Base-by-base conservation (phyloP, 2,888 invertebrate species). In the Drosophila neotestacea region DNA sequence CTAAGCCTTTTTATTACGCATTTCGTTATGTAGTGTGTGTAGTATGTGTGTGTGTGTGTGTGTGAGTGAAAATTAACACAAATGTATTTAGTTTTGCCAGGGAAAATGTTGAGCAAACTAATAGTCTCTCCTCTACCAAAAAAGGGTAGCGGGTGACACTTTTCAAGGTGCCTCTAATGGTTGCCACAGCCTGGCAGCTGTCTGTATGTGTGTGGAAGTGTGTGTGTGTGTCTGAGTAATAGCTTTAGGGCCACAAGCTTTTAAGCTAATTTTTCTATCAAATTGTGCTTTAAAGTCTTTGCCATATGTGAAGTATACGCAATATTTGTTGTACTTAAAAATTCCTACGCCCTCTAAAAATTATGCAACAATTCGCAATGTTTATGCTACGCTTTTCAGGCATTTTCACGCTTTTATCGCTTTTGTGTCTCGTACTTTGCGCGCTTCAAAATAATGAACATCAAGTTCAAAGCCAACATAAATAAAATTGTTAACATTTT, bases 401-500 rank as follows among this genome's bases (percentile, higher is more conserved):
- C 46, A 7, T 42, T 52, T 67, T 27, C 48, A 50, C 22, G 59
- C 30, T 61, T 60, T 56, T 56, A 4, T 54, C 51, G 27, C 50
- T 27, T 73, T 60, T 27, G 48, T 46, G 41, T 56, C 22, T 34
- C 52, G 61, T 58, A 52, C 65, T 59, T 65, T 64, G 64, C 62
- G 48, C 64, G 60, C 38, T 46, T 46, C 78, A 50, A 85, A 86
- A 85, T 85, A 85, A 88, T 88, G 85, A 81, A 76, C 68, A 69
- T 79, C 36, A 81, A 85, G 85, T 86, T 86, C 89, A 86, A 86
- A 88, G 85, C 81, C 81, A 86, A 88, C 81, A 88, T 78, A 86
- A 86, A 86, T 86, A 88, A 86, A 86, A 88, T 88, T 86, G 89
- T 86, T 88, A 88, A 77, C 85, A 86, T 86, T 87, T 76, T 78